Percentiles rank a stretch among this genome's conserved stretches.
These are phyloP conservation scores for Drosophila eugracilis DNA, from an alignment of 1,140 invertebrate genomes.

Conservation along the genomic window DNA sequence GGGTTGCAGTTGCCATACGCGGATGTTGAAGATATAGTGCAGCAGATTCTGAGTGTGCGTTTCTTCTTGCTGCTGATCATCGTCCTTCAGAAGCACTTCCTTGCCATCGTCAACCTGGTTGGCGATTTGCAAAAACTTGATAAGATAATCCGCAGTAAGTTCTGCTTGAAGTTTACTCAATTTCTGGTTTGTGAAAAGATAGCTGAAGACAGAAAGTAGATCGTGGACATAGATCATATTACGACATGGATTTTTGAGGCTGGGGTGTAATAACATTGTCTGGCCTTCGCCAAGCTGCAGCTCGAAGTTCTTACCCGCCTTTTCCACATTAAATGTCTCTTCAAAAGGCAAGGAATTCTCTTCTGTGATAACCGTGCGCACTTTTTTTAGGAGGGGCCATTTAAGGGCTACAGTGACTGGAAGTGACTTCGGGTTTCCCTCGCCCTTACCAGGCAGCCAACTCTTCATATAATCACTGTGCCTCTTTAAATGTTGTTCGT, in stretches of 20 bases:
- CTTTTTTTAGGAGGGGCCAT: conserved; percentile 47
- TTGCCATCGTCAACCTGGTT: conserved; percentile 43
- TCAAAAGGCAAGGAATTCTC: conserved; percentile 33
- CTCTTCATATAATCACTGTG: conserved; percentile 60
- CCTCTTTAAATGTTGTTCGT: conserved; percentile 35
- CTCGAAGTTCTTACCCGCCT: conserved; percentile 36
- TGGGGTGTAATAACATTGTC: conserved; percentile 29
- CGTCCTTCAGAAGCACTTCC: conserved; percentile 1
- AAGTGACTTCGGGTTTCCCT: conserved; percentile 11
- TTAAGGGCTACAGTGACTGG: conserved; percentile 27
- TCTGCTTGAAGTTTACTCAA: conserved; percentile 52
- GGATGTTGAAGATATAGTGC: conserved; percentile 72
- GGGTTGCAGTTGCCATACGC: conserved; percentile 56
- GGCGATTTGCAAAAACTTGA: conserved; percentile 63
- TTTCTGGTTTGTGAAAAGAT: conserved; percentile 44
- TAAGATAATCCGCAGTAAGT: conserved; percentile 54
- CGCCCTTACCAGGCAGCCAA: conserved; percentile 31
- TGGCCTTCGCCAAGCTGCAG: conserved; percentile 61
- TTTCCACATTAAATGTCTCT: conserved; percentile 40
- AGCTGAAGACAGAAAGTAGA: conserved; percentile 55
- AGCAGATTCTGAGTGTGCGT: conserved; percentile 53
- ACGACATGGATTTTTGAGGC: conserved; percentile 56
- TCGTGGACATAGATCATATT: conserved; percentile 76
- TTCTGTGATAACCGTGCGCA: conserved; percentile 12
- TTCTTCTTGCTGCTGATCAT: conserved; percentile 27